phyloP scores from a whole-genome alignment of 2,888 invertebrate genomes.

The Melolontha melolontha region DNA sequence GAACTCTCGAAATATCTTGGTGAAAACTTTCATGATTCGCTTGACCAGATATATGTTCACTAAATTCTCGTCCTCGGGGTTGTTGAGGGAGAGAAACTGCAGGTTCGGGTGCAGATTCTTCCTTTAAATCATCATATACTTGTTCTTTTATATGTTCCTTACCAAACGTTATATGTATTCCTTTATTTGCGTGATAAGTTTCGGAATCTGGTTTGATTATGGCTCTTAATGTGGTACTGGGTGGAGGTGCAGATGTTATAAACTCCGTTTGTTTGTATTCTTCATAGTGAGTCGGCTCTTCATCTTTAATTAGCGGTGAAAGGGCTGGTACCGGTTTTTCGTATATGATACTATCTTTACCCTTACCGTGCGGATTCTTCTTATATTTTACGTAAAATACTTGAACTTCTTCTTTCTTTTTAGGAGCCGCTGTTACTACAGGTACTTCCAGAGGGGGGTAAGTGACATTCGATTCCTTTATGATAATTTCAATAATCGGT shows the following conservation, averaged over 20 bases:
- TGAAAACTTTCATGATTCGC: conserved; percentile 18
- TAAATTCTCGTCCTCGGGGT: conserved; percentile 19
- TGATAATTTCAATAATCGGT: conserved; percentile 92
- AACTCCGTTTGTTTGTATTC: conserved; percentile 50
- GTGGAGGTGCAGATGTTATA: conserved; percentile 67
- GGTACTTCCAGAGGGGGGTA: conserved; percentile 74
- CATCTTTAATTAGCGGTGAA: conserved; percentile 72
- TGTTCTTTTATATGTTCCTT: conserved; percentile 69
- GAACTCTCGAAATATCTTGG: conserved; percentile 56
- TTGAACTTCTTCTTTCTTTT: conserved; percentile 83
- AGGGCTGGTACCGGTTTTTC: conserved; percentile 85
- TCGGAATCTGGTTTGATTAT: conserved; percentile 90
- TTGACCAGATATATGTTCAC: conserved; percentile 3
- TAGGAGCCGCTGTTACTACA: conserved; percentile 67
- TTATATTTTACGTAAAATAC: conserved; percentile 93
- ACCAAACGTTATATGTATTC: conserved; percentile 86
- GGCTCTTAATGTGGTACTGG: conserved; percentile 84
- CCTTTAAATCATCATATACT: conserved; percentile 67
- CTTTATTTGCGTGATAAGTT: conserved; percentile 82
- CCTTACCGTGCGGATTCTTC: conserved; percentile 80
- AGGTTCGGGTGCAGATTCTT: conserved; percentile 76
- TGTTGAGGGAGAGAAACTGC: conserved; percentile 68
- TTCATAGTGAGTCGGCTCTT: conserved; percentile 69
- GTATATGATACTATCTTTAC: conserved; percentile 80
- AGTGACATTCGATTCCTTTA: conserved; percentile 88